These are phyloP conservation scores for Goniozus legneri DNA, from an alignment of 1,140 invertebrate genomes.

Conservation along the genomic window DNA sequence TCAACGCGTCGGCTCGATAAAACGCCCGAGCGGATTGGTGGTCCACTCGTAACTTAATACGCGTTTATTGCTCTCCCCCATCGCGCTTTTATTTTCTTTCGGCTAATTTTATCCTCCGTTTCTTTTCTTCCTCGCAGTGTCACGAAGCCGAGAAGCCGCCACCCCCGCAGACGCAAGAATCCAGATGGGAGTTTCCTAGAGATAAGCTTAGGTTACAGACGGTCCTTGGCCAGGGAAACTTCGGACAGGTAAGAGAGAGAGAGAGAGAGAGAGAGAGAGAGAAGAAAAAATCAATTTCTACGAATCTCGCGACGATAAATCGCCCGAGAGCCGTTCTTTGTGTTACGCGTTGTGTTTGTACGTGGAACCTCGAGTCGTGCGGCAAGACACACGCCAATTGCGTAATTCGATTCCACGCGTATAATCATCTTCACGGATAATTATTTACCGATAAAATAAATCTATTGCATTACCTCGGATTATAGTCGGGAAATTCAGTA, in stretches of 20 bases:
- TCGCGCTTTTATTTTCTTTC: neutral
- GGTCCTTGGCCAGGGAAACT: conserved; percentile 78
- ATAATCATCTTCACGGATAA: too few relatives aligned
- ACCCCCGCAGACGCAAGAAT: conserved; percentile 54
- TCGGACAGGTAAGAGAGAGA: conserved; percentile 66
- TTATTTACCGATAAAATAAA: conserved; percentile 1
- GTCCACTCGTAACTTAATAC: conserved; percentile 12
- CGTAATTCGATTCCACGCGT: too few relatives aligned
- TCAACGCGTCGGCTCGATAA: too few relatives aligned
- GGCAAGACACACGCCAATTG: too few relatives aligned
- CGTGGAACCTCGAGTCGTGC: too few relatives aligned
- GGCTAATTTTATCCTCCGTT: too few relatives aligned
- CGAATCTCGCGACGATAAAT: neutral
- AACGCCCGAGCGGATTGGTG: too few relatives aligned
- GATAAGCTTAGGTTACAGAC: conserved; percentile 75
- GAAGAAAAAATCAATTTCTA: conserved; percentile 12
- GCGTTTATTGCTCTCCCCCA: neutral
- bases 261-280: too few relatives aligned
- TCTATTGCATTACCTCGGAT: neutral
- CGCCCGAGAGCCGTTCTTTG: neutral
- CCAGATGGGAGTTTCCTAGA: conserved; percentile 74
- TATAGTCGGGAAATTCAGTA: too few relatives aligned
- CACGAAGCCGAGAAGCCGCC: conserved; percentile 53
- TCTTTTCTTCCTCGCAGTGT: conserved; percentile 32
- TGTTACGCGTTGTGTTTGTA: too few relatives aligned